Percentiles rank a stretch among this genome's conserved stretches.
These are phyloP conservation scores for Conus canariensis DNA, from an alignment of 2,888 invertebrate genomes.

Conservation along the genomic window DNA sequence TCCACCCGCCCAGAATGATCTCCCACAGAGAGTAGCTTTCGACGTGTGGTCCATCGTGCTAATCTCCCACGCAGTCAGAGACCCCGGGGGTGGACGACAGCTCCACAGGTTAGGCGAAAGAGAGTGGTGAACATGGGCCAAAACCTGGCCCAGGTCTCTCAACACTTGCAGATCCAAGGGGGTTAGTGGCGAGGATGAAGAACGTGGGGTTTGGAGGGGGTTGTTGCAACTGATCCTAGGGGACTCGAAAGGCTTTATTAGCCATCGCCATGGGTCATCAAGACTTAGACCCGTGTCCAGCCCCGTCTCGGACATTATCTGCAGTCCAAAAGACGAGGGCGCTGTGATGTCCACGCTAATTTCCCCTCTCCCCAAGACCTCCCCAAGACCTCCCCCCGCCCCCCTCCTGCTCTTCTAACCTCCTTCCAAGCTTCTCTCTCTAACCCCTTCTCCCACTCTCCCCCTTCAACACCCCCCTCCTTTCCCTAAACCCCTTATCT, in stretches of 20 bases:
- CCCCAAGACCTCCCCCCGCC: background rate
- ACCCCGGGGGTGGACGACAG: too few relatives aligned
- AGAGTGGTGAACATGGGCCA: too few relatives aligned
- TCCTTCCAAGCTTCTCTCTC: too few relatives aligned
- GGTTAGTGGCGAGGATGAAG: too few relatives aligned
- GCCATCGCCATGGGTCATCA: slow-evolving; percentile 37
- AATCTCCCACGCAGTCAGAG: too few relatives aligned
- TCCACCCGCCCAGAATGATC: too few relatives aligned
- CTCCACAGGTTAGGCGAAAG: background rate
- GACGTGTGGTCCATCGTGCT: too few relatives aligned
- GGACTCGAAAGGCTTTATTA: slow-evolving; percentile 33
- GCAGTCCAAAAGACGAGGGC: background rate
- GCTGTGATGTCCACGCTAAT: slow-evolving; percentile 32
- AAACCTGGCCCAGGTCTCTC: background rate
- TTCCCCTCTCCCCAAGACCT: slow-evolving; percentile 6
- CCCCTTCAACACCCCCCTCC: background rate
- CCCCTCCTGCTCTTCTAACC: background rate
- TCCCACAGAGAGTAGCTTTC: too few relatives aligned
- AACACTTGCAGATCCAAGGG: background rate
- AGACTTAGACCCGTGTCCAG: slow-evolving; percentile 17
- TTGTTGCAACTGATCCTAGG: slow-evolving; percentile 26
- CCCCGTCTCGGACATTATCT: slow-evolving; percentile 14
- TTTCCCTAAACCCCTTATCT: background rate
- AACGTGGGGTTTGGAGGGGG: background rate
- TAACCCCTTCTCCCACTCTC: too few relatives aligned